Evolutionary conservation across 2,888 invertebrate genomes (phyloP), one percentile per base, ranked within the genome.

Genomic region (Drosophila antonietae): DNA sequence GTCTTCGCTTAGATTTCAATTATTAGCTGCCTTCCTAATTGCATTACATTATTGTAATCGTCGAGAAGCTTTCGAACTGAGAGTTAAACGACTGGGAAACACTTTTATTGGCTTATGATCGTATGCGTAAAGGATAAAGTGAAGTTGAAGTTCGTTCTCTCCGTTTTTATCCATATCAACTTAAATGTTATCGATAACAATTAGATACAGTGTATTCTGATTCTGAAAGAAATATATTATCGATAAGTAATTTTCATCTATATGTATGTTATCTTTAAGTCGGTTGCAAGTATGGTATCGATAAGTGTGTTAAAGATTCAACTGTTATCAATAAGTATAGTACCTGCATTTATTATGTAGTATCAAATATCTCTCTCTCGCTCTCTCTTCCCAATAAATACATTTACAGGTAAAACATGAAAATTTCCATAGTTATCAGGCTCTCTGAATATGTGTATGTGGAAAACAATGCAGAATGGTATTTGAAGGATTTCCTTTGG

Each of bases 1-100:
- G 70, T 41, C 46, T 53, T 75, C 76, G 35, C 58, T 52, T 65
- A 53, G 49, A 49, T 55, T 61, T 55, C 15, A 20, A 35, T 53
- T 37, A 64, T 55, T 55, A 39, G 35, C 52, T 46, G 56, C 57
- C 43, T 58, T 51, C 28, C 58, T 75, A 65, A 79, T 79, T 79
- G 75, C 61, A 59, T 69, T 79, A 18, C 31, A 31, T 55, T 55
- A 28, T 41, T 41, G 28, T 41, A 28, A 39, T 28, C 28, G n/a
- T 7, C 39, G n/a, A 12, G 20, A 35, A 33, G 12, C 51, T 18
- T 33, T 51, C 0, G 7, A 18, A 12, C n/a, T 47, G 15, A 15
- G n/a, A 15, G 23, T 7, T 23, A 20, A 44, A 5, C 18, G 23
- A 46, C 8, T 28, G 3, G 2, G 15, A 47, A 1, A 6, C 7